These are phyloP conservation scores for Ctena decussata DNA, from an alignment of 2,888 invertebrate species.

Conservation along the genomic window DNA sequence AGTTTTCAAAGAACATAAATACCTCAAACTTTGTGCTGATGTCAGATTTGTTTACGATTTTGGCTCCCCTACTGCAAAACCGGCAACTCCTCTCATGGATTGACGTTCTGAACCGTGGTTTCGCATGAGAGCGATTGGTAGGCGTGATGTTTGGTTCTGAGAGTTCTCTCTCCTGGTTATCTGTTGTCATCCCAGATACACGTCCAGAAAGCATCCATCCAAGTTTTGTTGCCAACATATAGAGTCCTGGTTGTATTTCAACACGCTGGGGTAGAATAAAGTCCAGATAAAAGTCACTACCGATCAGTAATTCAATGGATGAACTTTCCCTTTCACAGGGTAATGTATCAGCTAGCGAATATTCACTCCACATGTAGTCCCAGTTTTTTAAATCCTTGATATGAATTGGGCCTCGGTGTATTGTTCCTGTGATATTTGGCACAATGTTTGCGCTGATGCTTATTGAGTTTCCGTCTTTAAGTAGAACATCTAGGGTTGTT, in stretches of 20 bases:
- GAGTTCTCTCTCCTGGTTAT: too few relatives aligned
- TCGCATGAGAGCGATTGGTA: too few relatives aligned
- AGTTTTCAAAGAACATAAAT: too few relatives aligned
- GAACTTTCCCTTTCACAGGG: neutral
- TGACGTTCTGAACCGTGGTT: too few relatives aligned
- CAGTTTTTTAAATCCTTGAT: neutral
- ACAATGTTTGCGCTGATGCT: constrained; percentile 17
- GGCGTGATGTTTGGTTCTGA: too few relatives aligned
- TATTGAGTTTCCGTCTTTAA: constrained; percentile 12
- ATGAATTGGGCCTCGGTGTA: constrained; percentile 1
- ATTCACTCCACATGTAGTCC: too few relatives aligned
- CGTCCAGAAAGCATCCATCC: constrained; percentile 15
- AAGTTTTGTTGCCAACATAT: constrained; percentile 6
- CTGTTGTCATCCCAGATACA: neutral
- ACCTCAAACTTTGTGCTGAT: too few relatives aligned
- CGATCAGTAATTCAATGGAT: neutral
- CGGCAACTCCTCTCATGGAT: too few relatives aligned
- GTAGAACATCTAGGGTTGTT: neutral
- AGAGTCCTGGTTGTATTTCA: constrained; percentile 13
- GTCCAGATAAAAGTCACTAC: constrained; percentile 17
- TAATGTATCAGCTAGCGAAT: constrained; percentile 1
- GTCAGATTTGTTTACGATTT: too few relatives aligned
- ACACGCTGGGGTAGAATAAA: constrained; percentile 3
- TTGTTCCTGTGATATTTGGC: constrained; percentile 2
- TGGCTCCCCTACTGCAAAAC: too few relatives aligned